Base-by-base conservation (phyloP, 1,140 invertebrate genomes). In the Andrena cerasifolii region DNA sequence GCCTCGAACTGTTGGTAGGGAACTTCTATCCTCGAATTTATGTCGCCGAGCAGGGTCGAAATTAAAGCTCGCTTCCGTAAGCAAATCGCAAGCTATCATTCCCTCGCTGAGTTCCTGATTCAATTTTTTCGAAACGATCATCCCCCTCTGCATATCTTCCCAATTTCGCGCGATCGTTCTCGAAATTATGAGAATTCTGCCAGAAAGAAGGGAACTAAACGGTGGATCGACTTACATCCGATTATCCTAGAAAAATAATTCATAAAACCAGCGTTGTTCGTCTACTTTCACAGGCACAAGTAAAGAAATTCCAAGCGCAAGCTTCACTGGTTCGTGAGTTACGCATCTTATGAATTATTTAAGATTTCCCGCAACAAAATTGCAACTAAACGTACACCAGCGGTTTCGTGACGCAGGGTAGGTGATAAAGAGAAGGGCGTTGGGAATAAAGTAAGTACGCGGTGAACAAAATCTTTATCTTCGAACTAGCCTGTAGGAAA, bases 401-500 rank as follows among this genome's bases (percentile, higher is more conserved):
- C 18, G 56, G 14, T 26, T 36, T 45, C 28, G 16, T 18, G 16
- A 21, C 51, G 40, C 26, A 18, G 36, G 16, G 40, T 36, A 7
- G 33, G 24, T 16, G 73, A 33, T 45, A 18, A 33, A 33, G 21
- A 40, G 10, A 24, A 43, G 24, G 7, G 12, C 3, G 62, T 10
- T 4, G 31, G 26, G 7, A 43, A 71, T 43, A 56, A 67, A 82
- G 45, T 47, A 67, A 82, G 79, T n/a, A n/a, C n/a, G n/a, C n/a
- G n/a, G n/a, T n/a, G n/a, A n/a, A n/a, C n/a, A n/a, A n/a, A n/a
- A n/a, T n/a, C 59, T 78, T 82, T 74, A 78, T 82, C 68, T 53
- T 62, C 61, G 31, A 53, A 40, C 75, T 45, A 40, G 68, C 58
- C 79, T 45, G 82, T 63, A 65, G 82, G 76, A 76, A 84, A 80